Base-by-base conservation (phyloP, 2,113 vertebrate genomes). In the Nerophis ophidion region DNA sequence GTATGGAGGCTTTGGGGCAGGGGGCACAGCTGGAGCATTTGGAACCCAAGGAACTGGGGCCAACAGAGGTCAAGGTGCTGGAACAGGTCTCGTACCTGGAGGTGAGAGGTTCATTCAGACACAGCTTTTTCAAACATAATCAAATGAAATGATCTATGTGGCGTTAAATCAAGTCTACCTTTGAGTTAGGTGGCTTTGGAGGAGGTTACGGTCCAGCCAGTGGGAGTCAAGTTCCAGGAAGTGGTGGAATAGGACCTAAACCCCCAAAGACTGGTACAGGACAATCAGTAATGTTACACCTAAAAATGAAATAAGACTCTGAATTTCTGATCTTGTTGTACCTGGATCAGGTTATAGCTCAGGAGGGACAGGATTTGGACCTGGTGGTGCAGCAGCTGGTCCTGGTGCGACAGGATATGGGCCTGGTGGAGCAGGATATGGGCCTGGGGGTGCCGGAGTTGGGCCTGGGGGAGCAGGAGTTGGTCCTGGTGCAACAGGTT, bases 251-350 rank as follows among this genome's bases (percentile, higher is more conserved):
- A 60, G 83, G 67, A 49, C 66, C 69, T 7, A 88, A 87, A 62
- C 81, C 82, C 36, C 76, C 83, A 11, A 88, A 88, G 84, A 77
- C 79, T 63, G 81, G 85, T 88, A 80, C 13, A 56, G 7, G 40
- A 44, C 12, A 44, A 13, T 57, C 36, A 48, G 5, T 7, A 5
- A 26, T 51, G 0, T 6, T 12, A 4, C 16, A 54, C 47, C 11
- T 50, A 50, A 35, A 2, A 36, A 1, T 49, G 10, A 55, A 10
- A 62, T 26, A 12, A 48, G 14, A 42, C 1, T 48, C 9, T 64
- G 7, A 63, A 1, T 50, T 63, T 59, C 52, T 52, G 19, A 61
- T 35, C 26, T 68, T 50, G 80, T 70, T 44, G 76, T 79, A 1
- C 61, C 57, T 52, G 76, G 69, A 64, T 76, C 71, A 61, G 56